Conservation (phyloP, 2,113 vertebrate genomes). For the Calyptomena viridis region DNA sequence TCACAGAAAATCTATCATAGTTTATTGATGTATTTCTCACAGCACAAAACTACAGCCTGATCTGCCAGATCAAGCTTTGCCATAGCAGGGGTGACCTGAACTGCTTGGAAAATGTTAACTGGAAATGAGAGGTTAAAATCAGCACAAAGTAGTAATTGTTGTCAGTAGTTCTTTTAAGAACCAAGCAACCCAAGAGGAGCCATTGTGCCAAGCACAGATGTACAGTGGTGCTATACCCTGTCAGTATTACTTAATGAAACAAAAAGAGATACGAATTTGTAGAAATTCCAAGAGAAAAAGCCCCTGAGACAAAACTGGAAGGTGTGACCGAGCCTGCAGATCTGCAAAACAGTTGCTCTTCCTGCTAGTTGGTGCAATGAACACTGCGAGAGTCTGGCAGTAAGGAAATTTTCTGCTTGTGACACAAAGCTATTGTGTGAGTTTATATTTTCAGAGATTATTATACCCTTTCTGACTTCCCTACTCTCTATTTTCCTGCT, state of each 20-base stretch:
- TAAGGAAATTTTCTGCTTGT: background rate
- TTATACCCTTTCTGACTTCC: background rate
- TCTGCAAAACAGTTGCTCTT: background rate
- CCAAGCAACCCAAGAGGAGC: background rate
- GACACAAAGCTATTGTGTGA: background rate
- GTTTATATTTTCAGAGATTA: background rate
- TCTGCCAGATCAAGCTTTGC: background rate
- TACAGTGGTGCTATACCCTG: background rate
- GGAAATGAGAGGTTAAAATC: constrained; percentile 38
- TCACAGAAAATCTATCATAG: background rate
- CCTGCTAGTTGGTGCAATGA: background rate
- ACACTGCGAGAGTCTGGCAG: background rate
- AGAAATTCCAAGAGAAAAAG: background rate
- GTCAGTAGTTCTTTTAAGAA: background rate
- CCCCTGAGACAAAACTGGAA: background rate
- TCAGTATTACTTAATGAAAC: constrained; percentile 12
- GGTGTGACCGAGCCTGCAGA: background rate
- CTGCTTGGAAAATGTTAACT: constrained; percentile 19
- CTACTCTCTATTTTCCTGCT: background rate
- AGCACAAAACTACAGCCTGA: background rate
- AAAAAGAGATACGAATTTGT: background rate
- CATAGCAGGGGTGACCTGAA: background rate
- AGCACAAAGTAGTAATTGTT: background rate
- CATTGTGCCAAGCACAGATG: background rate
- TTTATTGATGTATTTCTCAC: constrained; percentile 5